Conservation (phyloP, 2,888 invertebrate species). For the Cantharis rustica region DNA sequence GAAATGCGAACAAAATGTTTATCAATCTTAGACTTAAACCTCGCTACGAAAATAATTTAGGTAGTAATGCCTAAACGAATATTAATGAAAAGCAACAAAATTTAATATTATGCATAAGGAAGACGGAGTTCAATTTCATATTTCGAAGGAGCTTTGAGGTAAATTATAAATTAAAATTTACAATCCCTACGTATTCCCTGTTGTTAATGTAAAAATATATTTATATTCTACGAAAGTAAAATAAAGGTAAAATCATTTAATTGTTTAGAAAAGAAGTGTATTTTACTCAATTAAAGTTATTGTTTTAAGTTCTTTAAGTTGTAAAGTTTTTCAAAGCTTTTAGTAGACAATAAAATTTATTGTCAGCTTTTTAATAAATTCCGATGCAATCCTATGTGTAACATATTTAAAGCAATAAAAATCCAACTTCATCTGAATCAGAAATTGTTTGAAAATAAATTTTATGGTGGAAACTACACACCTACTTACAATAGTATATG, state of each 20-base stretch:
- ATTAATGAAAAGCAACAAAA: neutral
- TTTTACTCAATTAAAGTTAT: neutral
- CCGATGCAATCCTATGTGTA: neutral
- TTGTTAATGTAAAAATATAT: neutral
- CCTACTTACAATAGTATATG: neutral
- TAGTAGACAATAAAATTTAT: neutral
- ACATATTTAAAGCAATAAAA: neutral
- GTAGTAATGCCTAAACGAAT: neutral
- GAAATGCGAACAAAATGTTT: conserved; percentile 35
- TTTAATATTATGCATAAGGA: neutral
- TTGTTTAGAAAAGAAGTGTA: neutral
- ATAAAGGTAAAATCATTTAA: neutral
- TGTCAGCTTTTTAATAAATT: neutral
- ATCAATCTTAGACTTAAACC: neutral
- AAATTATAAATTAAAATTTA: neutral
- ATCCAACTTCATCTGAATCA: neutral
- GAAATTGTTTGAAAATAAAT: neutral
- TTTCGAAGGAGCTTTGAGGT: neutral
- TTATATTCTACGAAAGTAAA: neutral
- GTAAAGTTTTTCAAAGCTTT: neutral
- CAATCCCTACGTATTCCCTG: too few species aligned
- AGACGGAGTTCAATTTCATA: neutral
- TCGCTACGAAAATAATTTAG: neutral
- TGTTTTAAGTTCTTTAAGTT: neutral
- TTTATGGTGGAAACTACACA: neutral